Conservation (phyloP, 2,888 invertebrate genomes). For the Apotomis betuletana region DNA sequence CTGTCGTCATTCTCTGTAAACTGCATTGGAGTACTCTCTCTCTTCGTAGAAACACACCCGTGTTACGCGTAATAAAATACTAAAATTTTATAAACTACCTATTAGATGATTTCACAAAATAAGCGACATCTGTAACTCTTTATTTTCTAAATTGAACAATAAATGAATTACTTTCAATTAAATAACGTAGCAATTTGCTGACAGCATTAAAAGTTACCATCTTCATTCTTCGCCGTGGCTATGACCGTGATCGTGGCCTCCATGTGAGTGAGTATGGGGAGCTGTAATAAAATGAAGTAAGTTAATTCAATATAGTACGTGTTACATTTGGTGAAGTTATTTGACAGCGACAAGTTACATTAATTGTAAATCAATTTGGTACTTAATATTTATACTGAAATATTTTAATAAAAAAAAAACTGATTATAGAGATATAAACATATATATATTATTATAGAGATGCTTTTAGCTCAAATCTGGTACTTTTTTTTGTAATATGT, state of each 20-base stretch:
- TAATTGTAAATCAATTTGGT: too few species aligned
- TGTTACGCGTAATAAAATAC: not conserved
- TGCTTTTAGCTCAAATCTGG: too few species aligned
- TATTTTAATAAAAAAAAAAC: too few species aligned
- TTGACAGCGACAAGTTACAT: too few species aligned
- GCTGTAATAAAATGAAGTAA: constrained; percentile 57
- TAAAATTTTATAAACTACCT: not conserved
- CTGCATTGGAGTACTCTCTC: not conserved
- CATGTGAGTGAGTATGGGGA: constrained; percentile 63
- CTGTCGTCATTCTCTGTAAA: too few species aligned
- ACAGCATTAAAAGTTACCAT: not conserved
- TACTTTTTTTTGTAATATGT: too few species aligned
- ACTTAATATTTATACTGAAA: too few species aligned
- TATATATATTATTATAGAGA: too few species aligned
- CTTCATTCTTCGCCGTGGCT: constrained; percentile 45
- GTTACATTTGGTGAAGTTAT: too few species aligned
- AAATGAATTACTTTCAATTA: not conserved
- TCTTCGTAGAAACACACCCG: not conserved
- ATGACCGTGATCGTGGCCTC: constrained; percentile 49
- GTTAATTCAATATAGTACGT: too few species aligned
- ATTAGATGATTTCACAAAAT: not conserved
- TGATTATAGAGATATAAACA: too few species aligned
- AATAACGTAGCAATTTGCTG: not conserved
- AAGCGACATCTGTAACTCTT: not conserved
- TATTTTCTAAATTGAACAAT: not conserved